Conservation (phyloP, 2,113 vertebrate genomes). For the Nematolebias whitei region DNA sequence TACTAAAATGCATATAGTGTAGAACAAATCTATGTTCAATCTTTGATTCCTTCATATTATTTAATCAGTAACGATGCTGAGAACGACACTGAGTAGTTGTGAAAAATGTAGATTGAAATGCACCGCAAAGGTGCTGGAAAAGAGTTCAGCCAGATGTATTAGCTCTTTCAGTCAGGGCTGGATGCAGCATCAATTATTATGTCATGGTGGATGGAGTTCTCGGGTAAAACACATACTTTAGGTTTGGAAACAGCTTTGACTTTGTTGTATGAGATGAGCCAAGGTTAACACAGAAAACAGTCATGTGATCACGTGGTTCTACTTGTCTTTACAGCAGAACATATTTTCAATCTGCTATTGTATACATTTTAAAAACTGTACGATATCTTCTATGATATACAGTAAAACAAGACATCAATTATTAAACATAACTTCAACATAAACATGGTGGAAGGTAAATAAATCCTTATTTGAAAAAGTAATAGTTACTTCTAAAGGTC, state of each 20-base stretch:
- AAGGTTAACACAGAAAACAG: slow-evolving; percentile 11
- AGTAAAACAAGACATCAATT: neutral
- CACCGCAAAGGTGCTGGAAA: slow-evolving; percentile 30
- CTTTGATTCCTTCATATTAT: slow-evolving; percentile 1
- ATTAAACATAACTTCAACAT: neutral
- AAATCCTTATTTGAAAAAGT: no score
- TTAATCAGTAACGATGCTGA: slow-evolving; percentile 4
- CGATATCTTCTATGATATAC: no score
- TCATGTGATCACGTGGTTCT: neutral
- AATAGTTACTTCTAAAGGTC: neutral
- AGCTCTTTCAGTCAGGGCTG: slow-evolving; percentile 37
- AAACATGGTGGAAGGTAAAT: neutral
- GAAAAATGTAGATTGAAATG: slow-evolving; percentile 24
- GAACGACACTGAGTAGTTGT: slow-evolving; percentile 1
- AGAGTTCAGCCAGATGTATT: slow-evolving; percentile 47
- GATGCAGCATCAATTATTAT: slow-evolving; percentile 55
- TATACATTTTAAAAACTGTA: neutral
- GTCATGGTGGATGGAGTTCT: slow-evolving; percentile 19
- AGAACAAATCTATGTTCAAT: neutral
- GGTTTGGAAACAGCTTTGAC: slow-evolving; percentile 36
- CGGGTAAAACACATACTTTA: slow-evolving; percentile 28
- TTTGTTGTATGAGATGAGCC: slow-evolving; percentile 10
- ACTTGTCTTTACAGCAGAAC: slow-evolving; percentile 9
- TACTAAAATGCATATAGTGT: slow-evolving; percentile 11
- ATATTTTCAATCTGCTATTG: neutral